Evolutionary conservation across 2,797 vertebrate genomes (phyloP), one percentile per base, ranked within the genome.

Genomic region (Capromys pilorides): DNA sequence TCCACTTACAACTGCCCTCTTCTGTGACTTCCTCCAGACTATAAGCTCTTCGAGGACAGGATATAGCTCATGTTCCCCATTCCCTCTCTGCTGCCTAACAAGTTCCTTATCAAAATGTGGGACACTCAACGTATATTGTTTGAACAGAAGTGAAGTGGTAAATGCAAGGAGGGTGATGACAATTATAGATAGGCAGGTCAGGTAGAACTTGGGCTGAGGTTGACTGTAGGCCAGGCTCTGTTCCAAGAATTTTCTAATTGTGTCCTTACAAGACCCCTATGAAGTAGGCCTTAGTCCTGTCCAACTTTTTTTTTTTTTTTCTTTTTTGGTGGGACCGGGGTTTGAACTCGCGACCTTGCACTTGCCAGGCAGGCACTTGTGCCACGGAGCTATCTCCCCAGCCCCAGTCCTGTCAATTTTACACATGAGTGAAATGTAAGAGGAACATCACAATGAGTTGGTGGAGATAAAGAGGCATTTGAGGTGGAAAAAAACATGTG

Each of bases 241-340:
- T 91, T 87, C 93, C 87, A 93, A 85, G 73, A 12, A 69, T 75
- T 83, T 95, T 93, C 94, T 95, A 86, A 95, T 92, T 96, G 95
- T 95, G 86, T 88, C 90, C 86, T 94, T 91, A 90, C 86, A 93
- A 94, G 94, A 94, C 28, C 82, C 66, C 77, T 94, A 1, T 31
- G 78, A 94, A 57, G 89, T 69, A 84, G 85, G 88, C 78, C 36
- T 89, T 71, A 83, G 85, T 85, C 64, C 93, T 87, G 33, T 93
- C 61, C 81, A 91, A n/a, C n/a, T n/a, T n/a, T n/a, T n/a, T n/a
- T n/a, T n/a, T n/a, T n/a, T n/a, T n/a, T n/a, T n/a, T n/a, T n/a
- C n/a, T n/a, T n/a, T n/a, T n/a, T n/a, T n/a, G n/a, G n/a, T n/a
- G n/a, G n/a, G n/a, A n/a, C n/a, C n/a, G n/a, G n/a, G n/a, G n/a